These are phyloP conservation scores for Stegostoma tigrinum DNA, from an alignment of 2,113 vertebrate genomes.

Conservation along the genomic window DNA sequence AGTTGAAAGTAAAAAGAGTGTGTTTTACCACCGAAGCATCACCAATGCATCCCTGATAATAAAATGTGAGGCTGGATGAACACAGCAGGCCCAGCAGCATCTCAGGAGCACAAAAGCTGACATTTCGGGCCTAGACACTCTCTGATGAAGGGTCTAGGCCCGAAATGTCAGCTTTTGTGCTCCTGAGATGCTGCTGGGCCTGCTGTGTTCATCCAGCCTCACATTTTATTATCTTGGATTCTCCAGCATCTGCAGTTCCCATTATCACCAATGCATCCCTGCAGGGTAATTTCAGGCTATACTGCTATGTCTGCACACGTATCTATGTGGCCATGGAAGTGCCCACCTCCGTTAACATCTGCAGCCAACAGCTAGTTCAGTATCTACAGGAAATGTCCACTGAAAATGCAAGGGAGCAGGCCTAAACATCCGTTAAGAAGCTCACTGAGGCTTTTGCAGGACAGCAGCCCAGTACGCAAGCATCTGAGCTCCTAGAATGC, in stretches of 20 bases:
- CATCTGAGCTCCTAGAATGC: neutral
- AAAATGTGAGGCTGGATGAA: too few relatives aligned
- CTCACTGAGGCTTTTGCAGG: neutral
- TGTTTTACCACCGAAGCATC: neutral
- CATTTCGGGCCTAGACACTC: too few relatives aligned
- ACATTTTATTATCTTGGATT: too few relatives aligned
- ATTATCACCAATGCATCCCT: neutral
- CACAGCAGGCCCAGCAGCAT: too few relatives aligned
- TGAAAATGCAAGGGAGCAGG: neutral
- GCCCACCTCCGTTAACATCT: neutral
- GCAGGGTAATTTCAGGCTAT: neutral
- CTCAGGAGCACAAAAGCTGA: too few relatives aligned
- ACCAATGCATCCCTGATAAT: neutral
- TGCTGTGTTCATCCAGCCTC: too few relatives aligned
- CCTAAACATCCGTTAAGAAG: neutral
- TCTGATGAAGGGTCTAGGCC: too few relatives aligned
- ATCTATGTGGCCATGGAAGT: neutral
- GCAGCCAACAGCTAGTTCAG: neutral
- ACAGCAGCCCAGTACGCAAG: neutral
- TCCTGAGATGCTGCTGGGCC: too few relatives aligned
- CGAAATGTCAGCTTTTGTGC: too few relatives aligned
- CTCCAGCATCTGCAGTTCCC: too few relatives aligned
- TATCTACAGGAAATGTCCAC: neutral
- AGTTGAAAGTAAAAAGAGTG: neutral
- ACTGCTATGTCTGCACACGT: neutral